Evolutionary conservation across 2,797 vertebrate genomes (phyloP), one percentile per base, ranked within the genome.

Genomic region (Meriones psammophilus): DNA sequence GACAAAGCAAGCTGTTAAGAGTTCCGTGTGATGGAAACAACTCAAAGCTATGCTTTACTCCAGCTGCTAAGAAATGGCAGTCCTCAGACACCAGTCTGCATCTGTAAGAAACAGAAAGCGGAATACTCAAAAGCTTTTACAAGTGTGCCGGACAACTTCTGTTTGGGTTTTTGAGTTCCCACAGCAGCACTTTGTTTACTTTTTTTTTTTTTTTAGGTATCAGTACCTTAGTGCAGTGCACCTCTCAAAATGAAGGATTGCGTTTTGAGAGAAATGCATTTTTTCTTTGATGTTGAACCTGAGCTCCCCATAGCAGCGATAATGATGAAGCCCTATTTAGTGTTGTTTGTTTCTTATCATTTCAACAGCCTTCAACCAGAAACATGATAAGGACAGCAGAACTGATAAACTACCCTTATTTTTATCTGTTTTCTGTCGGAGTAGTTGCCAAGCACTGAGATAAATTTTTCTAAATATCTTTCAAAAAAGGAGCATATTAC

Each of bases 231-330:
- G 88, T 93, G 60, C 60, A 91, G 42, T 86, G 60, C 26, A 96
- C 92, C 94, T 97, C 88, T 97, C 96, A 96, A 92, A 90, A 92
- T 97, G 95, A 97, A 97, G 74, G 94, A 97, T 94, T 96, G 94
- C 86, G 96, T 93, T 95, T 96, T 86, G 84, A 97, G 97, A 97
- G 94, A 95, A 96, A 96, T 87, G 92, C 94, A 97, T 97, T 94
- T 97, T 97, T 96, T 97, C 96, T 98, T 97, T 98, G 97, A 97
- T 98, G 92, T 92, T 96, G 96, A 96, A 97, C 94, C 89, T 80
- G 88, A 84, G 93, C 77, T 98, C 86, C 88, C 91, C n/a, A 26
- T 8, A 73, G 89, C 93, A 95, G 91, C 13, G 62, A 97, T 97
- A 98, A 98, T 94, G 94, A 98, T 5, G 5, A 89, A 97, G 91